These are phyloP conservation scores for Phortica variegata DNA, from an alignment of 1,140 invertebrate genomes.

Conservation along the genomic window DNA sequence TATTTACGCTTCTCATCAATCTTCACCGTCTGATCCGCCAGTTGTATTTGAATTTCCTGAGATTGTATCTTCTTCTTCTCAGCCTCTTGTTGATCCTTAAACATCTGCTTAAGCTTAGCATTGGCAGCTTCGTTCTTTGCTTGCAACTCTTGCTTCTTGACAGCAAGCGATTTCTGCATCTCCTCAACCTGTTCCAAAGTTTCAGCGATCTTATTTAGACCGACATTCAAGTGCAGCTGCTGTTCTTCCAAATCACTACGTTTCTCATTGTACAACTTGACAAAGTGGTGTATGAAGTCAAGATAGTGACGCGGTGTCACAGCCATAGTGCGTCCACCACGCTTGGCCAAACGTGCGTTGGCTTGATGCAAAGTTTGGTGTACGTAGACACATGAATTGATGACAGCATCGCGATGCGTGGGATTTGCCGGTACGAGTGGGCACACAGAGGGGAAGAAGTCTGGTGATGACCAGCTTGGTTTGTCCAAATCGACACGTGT, in stretches of 20 bases:
- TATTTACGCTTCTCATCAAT: conserved; percentile 90
- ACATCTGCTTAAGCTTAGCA: conserved; percentile 98
- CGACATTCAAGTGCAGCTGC: conserved; percentile 97
- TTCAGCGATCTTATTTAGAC: conserved; percentile 97
- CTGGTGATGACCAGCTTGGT: conserved; percentile 79
- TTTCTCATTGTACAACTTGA: conserved; percentile 97
- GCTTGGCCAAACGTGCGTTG: conserved; percentile 83
- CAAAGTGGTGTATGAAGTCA: conserved; percentile 99
- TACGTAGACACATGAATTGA: conserved; percentile 97
- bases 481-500: conserved; percentile 80
- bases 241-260: conserved; percentile 97
- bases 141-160: conserved; percentile 94
- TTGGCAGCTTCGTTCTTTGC: conserved; percentile 99
- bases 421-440: conserved; percentile 74
- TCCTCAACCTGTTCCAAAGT: conserved; percentile 99
- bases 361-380: conserved; percentile 96
- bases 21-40: conserved; percentile 86
- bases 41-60: conserved; percentile 92
- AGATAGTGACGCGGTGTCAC: conserved; percentile 97
- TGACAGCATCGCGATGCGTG: conserved; percentile 88
- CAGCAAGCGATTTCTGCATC: conserved; percentile 97
- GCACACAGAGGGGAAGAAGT: conserved; percentile 85
- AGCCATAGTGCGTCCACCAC: conserved; percentile 92
- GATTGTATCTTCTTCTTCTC: conserved; percentile 98
- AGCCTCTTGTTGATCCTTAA: conserved; percentile 99